phyloP scores from a whole-genome alignment of 2,888 invertebrate genomes.

The Eupithecia inturbata region DNA sequence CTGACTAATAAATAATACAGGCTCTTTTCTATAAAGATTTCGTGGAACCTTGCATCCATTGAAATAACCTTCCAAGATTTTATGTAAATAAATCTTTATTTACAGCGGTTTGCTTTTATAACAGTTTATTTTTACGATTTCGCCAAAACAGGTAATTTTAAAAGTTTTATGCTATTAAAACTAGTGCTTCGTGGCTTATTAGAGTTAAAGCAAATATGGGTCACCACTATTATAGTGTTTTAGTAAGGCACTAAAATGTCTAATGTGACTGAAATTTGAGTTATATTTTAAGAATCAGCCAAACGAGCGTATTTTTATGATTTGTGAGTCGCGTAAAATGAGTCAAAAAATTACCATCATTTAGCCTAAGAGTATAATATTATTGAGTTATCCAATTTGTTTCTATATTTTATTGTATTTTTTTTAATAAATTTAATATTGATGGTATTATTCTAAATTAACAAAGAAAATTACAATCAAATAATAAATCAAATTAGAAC shows the following conservation, averaged over 20 bases:
- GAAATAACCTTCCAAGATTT: not conserved
- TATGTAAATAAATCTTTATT: conserved; percentile 17
- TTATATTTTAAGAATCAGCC: not conserved
- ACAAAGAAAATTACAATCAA: too few species aligned
- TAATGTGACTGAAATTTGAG: not conserved
- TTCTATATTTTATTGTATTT: too few species aligned
- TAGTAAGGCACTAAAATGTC: not conserved
- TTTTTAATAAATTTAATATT: too few species aligned
- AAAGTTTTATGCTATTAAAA: not conserved
- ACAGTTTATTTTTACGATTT: conserved; percentile 11
- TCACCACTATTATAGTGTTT: not conserved
- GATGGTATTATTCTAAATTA: too few species aligned
- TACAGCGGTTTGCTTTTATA: conserved; percentile 12
- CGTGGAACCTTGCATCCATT: not conserved
- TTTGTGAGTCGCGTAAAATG: not conserved
- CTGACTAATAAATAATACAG: not conserved
- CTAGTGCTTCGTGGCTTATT: not conserved
- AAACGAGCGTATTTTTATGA: not conserved
- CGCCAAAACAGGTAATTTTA: not conserved
- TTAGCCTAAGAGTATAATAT: too few species aligned
- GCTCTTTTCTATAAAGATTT: not conserved
- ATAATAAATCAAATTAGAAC: too few species aligned
- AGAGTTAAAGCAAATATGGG: not conserved
- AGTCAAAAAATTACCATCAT: too few species aligned
- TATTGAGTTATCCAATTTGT: too few species aligned